Evolutionary conservation across 1,140 invertebrate genomes (phyloP).

Genomic region (Antheraea pernyi): DNA sequence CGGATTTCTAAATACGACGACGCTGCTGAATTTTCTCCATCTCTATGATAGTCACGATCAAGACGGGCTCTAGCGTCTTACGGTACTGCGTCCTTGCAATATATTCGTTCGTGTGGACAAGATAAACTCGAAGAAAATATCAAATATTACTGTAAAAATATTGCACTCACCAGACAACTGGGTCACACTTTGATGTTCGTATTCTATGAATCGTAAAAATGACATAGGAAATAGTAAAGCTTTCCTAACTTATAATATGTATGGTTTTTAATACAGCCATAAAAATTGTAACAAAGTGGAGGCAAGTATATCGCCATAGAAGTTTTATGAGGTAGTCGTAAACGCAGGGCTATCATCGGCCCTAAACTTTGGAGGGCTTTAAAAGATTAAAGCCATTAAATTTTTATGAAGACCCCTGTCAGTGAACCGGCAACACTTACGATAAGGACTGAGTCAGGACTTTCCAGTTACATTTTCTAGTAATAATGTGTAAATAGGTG

Average conservation of each 20-base stretch:
- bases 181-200: conserved; percentile 1
- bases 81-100: background rate
- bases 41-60: background rate
- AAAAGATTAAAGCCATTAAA: conserved; percentile 64
- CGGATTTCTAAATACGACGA: too few relatives aligned
- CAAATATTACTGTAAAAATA: background rate
- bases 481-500: conserved; percentile 2
- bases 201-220: conserved; percentile 1
- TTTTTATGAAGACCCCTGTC: conserved; percentile 56
- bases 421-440: conserved; percentile 43
- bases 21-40: too few relatives aligned
- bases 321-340: conserved; percentile 46
- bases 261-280: conserved; percentile 18
- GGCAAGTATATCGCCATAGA: conserved; percentile 22
- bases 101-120: background rate
- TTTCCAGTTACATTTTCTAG: conserved; percentile 26
- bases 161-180: background rate
- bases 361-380: conserved; percentile 48
- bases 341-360: conserved; percentile 44
- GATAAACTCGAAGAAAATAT: background rate
- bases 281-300: conserved; percentile 28
- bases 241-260: conserved; percentile 4
- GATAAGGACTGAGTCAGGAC: conserved; percentile 42
- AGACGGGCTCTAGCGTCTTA: background rate
- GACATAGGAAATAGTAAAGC: background rate